Evolutionary conservation across 2,113 vertebrate genomes (phyloP), one percentile per base, ranked within the genome.

Genomic region (Potamarius usumacintae): DNA sequence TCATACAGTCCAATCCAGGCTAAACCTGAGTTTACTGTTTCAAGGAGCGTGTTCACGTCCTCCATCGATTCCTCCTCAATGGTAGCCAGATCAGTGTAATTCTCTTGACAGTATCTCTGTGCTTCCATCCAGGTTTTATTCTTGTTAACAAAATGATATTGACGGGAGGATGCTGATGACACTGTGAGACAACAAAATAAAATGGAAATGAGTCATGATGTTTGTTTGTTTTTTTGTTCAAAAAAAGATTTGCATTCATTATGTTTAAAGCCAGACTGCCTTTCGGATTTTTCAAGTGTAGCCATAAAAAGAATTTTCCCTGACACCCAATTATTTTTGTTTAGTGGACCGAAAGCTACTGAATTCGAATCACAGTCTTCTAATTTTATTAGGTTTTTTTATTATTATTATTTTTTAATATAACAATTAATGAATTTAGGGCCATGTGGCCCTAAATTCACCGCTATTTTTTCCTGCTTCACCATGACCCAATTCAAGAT

Each of bases 1-100:
- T 85, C 83, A 85, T 88, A 76, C 30, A 48, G 58, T 63, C 88
- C 84, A 76, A 88, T 82, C 88, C 88, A 88, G 42, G 79, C 88
- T 48, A 22, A 30, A 4, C 62, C 85, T 12, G 57, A 30, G 48
- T 25, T 48, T 3, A 80, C 55, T 80, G 63, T 30, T 0, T 86
- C 80, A 71, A 62, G 2, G 0, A 86, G 52, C 3, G 2, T 60
- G 2, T 69, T 86, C 81, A 86, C 81, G 42, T 89, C 88, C 4
- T 48, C 85, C 81, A 79, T 89, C 34, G 34, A 34, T 34, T 34
- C 34, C 74, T 84, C 74, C 12, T 80, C 62, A 84, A 89, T 84
- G n/a, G 80, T 89, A 48, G 85, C 88, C 72, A 89, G 63, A 30
- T 89, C 88, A 80, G 12, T 79, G 34, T 89, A 84, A 57, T 71